A percentile compares a stretch with the other conserved stretches of the same genome.
These are phyloP conservation scores for Caenorhabditis zanzibari DNA, from an alignment of 2,888 invertebrate species.

Conservation along the genomic window DNA sequence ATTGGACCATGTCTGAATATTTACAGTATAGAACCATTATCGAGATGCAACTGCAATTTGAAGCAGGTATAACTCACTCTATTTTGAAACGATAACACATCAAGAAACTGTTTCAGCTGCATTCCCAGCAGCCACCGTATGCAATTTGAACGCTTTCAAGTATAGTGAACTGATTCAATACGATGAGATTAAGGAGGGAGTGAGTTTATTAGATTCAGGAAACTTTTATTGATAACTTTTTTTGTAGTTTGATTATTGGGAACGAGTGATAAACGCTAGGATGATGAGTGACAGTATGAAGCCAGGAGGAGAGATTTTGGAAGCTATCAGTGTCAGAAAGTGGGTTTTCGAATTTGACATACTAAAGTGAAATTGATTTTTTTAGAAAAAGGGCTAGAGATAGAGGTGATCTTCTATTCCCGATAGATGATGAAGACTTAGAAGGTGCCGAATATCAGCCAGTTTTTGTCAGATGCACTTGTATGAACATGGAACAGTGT, in stretches of 20 bases:
- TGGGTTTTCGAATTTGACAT: background rate
- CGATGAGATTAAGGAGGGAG: conserved; percentile 81
- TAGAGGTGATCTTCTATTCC: conserved; percentile 59
- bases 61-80: conserved; percentile 75
- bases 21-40: conserved; percentile 83
- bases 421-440: conserved; percentile 69
- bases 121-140: conserved; percentile 74
- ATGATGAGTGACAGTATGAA: conserved; percentile 70
- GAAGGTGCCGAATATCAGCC: conserved; percentile 80
- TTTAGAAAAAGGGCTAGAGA: conserved; percentile 41
- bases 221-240: background rate
- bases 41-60: conserved; percentile 83
- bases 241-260: conserved; percentile 80
- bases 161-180: conserved; percentile 79
- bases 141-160: conserved; percentile 75
- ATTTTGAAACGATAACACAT: background rate
- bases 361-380: background rate
- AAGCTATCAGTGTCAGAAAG: conserved; percentile 60
- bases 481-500: conserved; percentile 80
- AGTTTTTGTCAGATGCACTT: conserved; percentile 81
- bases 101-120: conserved; percentile 38
- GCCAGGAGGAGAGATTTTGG: conserved; percentile 46
- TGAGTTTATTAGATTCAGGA: conserved; percentile 60
- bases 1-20: conserved; percentile 82
- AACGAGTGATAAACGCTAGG: conserved; percentile 79